Percentiles rank a stretch among this genome's conserved stretches.
Conservation (phyloP, 2,113 vertebrate species). For the Dascyllus trimaculatus region DNA sequence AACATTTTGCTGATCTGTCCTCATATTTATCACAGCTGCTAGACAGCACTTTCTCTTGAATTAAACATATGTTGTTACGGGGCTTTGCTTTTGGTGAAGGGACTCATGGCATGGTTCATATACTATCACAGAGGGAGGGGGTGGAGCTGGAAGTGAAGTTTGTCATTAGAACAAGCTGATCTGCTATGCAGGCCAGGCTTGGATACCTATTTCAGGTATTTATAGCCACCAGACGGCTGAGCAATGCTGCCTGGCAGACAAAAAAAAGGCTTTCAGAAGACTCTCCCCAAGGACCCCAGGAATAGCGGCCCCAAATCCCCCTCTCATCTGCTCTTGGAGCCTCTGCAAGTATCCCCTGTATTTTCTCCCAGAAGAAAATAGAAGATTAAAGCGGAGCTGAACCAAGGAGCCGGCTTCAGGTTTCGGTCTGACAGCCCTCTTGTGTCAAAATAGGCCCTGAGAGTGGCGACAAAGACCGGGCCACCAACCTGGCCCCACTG, state of each 20-base stretch:
- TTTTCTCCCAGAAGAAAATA: constrained; percentile 64
- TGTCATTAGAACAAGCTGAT: constrained; percentile 46
- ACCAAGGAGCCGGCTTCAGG: constrained; percentile 58
- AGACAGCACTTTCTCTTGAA: too few species aligned
- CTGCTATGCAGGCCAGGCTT: constrained; percentile 6
- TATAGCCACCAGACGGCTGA: constrained; percentile 62
- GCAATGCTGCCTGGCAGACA: constrained; percentile 28
- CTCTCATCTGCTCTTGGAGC: constrained; percentile 44
- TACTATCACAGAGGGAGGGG: constrained; percentile 6
- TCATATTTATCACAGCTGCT: too few species aligned
- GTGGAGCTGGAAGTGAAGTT: constrained; percentile 26
- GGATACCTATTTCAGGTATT: constrained; percentile 63
- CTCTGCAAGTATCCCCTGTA: constrained; percentile 46
- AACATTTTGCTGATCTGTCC: too few species aligned
- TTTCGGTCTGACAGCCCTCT: constrained; percentile 72
- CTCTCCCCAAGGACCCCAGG: constrained; percentile 44
- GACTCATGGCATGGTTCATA: background rate
- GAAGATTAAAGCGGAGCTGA: constrained; percentile 64
- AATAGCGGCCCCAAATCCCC: constrained; percentile 58
- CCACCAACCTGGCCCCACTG: constrained; percentile 54
- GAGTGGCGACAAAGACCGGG: constrained; percentile 78
- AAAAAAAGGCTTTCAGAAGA: constrained; percentile 53
- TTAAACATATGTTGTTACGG: background rate
- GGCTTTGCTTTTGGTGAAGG: background rate
- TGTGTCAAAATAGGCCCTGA: constrained; percentile 76